Percentiles rank a stretch among this genome's conserved stretches.
These are phyloP conservation scores for Halictus quadricinctus DNA, from an alignment of 2,888 invertebrate species.

Conservation along the genomic window DNA sequence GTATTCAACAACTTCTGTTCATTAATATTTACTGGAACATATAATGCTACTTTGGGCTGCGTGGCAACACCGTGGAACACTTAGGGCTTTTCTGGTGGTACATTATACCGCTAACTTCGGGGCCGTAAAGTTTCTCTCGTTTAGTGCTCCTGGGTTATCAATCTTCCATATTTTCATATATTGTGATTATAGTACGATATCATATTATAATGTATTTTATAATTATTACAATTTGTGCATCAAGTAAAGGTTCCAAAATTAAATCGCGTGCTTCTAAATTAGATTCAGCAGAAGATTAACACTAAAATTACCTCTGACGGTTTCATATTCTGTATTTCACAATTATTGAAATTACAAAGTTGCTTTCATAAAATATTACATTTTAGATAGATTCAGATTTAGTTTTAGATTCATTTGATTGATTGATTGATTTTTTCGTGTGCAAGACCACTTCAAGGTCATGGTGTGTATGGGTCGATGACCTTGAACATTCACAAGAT, in stretches of 20 bases:
- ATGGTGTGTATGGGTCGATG: too few species aligned
- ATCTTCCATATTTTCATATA: not conserved
- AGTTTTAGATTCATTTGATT: too few species aligned
- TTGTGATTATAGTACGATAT: too few species aligned
- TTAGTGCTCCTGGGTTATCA: not conserved
- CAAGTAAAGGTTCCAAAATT: not conserved
- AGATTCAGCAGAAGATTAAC: not conserved
- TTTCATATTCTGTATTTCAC: too few species aligned
- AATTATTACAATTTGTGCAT: not conserved
- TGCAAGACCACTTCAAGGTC: too few species aligned
- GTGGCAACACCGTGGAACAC: not conserved
- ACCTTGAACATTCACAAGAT: too few species aligned
- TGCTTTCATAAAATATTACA: too few species aligned
- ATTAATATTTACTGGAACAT: not conserved
- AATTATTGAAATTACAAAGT: too few species aligned
- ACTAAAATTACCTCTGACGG: too few species aligned
- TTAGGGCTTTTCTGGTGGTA: not conserved
- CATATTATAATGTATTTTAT: not conserved
- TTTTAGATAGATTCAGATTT: too few species aligned
- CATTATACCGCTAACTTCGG: not conserved
- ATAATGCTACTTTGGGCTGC: not conserved
- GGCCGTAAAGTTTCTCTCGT: not conserved
- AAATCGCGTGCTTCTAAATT: not conserved
- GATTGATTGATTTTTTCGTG: too few species aligned
- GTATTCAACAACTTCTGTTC: not conserved